Evolutionary conservation across 2,113 vertebrate genomes (phyloP), one percentile per base, ranked within the genome.

Genomic region (Myotis brandtii): DNA sequence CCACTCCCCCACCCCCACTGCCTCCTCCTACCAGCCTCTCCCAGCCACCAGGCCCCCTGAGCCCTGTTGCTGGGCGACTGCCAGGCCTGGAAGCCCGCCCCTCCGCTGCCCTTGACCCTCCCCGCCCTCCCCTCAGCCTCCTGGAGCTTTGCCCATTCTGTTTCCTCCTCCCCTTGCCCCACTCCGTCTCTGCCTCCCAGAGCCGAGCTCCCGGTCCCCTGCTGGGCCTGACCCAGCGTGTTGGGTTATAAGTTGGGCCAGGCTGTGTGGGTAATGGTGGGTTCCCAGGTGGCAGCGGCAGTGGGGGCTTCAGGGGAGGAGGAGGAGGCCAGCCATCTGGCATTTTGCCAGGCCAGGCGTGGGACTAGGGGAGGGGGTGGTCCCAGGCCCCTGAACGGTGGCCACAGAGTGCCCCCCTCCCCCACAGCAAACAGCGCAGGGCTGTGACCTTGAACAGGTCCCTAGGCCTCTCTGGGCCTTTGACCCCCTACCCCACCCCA

Each of bases 31-130:
- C 76, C 25, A 73, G 25, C 82, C 20, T 52, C 93, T 80, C 64
- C 80, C 84, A 50, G 73, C 75, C 40, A 6, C 66, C n/a, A 10
- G 56, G 52, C 18, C 40, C 62, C n/a, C 52, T 1, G 83, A 27
- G 56, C 84, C 64, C 0, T 0, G 81, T 4, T 9, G 81, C 82
- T 93, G 93, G 89, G 81, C 20, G 75, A 54, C 23, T 2, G 82
- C 93, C 93, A 85, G 67, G 50, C 72, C 91, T 50, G 70, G 76
- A 67, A 17, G 34, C 72, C 89, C 1, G 40, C 85, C 91, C 50
- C 81, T 82, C 70, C 50, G 37, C 73, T 40, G 16, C 72, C 73
- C 95, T 87, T 76, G 93, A 89, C 89, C 59, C 64, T 23, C 25
- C 25, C 23, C 7, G 3, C 8, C 23, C 64, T 32, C 2, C 12